Evolutionary conservation across 2,888 invertebrate genomes (phyloP), one percentile per base, ranked within the genome.

Genomic region (Exephanes ischioxanthus): DNA sequence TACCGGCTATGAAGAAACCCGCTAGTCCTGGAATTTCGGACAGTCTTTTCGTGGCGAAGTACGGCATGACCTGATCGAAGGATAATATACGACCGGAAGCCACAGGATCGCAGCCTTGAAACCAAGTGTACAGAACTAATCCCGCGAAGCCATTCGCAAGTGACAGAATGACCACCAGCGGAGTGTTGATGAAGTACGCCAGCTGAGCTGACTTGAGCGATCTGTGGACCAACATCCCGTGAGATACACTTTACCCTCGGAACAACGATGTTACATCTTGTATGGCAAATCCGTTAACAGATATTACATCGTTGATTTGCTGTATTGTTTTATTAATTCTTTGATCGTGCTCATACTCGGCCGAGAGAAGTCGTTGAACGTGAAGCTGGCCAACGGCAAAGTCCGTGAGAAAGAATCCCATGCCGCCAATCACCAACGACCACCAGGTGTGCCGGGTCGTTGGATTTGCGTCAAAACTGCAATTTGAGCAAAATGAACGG

Each of bases 301-400:
- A 33, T 33, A 33, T 33, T 7, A 7, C 33, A 33, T 33, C 33
- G 33, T 33, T 33, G 33, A 7, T 33, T 33, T 33, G 7, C 6
- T 7, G 7, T 6, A 1, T 6, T 33, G 33, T 33, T 33, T 33
- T 33, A 33, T 7, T 33, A 7, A 33, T 7, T 33, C 7, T 1
- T 30, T 19, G 26, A 14, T 16, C 16, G 19, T 2, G 90, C 92
- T 89, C 33, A 33, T 96, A 96, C 92, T 96, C 96, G 19, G 97
- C 96, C 5, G 97, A 96, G 81, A 97, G 93, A 37, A 97, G 94
- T 58, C 97, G 95, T 94, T 97, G 97, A 0, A 97, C 96, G 92
- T 97, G 98, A 0, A 98, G 97, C 92, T 98, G 98, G 92, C 98
- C 98, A 0, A 98, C 97, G 2, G 96, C 98, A 93, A 98, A 98